Evolutionary conservation across 2,888 invertebrate species (phyloP).

Genomic region (Drosophila yooni): DNA sequence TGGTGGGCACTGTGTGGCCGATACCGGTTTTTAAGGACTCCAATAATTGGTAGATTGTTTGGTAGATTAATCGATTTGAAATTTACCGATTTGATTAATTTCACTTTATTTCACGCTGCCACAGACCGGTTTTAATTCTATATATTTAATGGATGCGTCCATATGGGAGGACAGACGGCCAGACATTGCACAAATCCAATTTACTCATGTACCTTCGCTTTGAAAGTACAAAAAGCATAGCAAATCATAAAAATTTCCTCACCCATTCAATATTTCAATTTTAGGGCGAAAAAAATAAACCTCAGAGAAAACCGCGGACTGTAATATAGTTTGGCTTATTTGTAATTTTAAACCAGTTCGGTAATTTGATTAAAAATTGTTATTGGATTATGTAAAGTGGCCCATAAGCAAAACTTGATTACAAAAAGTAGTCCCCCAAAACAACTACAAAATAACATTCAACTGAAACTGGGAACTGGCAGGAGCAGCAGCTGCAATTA

Average conservation of each 20-base stretch:
- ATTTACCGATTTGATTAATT: background rate
- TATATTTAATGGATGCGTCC: background rate
- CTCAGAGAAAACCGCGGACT: background rate
- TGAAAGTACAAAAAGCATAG: background rate
- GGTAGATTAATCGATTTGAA: background rate
- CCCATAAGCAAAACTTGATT: slow-evolving; percentile 11
- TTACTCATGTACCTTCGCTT: too few relatives aligned
- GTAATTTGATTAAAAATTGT: background rate
- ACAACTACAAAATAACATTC: slow-evolving; percentile 12
- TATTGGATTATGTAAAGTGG: background rate
- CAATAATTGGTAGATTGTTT: too few relatives aligned
- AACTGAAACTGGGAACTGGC: background rate
- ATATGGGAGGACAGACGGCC: background rate
- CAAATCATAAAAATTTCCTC: background rate
- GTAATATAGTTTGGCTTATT: background rate
- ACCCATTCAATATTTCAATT: background rate
- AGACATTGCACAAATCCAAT: background rate
- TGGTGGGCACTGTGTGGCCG: too few relatives aligned
- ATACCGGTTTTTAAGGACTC: too few relatives aligned
- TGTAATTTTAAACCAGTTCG: background rate
- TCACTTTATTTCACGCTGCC: background rate
- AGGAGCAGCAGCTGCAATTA: slow-evolving; percentile 44
- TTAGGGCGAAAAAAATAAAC: background rate
- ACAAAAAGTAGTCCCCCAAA: slow-evolving; percentile 27
- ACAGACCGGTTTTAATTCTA: background rate